These are phyloP conservation scores for Morphnarchus princeps DNA, from an alignment of 2,113 vertebrate species.

Conservation along the genomic window DNA sequence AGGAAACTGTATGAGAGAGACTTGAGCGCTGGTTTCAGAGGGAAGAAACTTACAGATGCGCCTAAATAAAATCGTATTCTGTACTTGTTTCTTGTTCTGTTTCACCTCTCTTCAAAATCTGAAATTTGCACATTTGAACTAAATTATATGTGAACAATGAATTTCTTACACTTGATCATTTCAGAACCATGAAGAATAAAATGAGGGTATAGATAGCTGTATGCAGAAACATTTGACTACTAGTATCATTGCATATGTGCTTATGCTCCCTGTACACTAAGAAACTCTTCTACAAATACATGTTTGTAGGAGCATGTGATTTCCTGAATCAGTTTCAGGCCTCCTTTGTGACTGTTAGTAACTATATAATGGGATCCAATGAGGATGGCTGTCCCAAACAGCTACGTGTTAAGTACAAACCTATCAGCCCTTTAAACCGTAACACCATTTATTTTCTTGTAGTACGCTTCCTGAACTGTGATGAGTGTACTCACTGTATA, in stretches of 20 bases:
- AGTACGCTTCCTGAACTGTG: not conserved
- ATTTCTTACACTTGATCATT: not conserved
- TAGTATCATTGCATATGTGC: not conserved
- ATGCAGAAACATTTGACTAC: not conserved
- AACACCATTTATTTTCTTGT: not conserved
- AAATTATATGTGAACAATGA: not conserved
- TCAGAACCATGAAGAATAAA: not conserved
- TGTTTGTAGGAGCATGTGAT: not conserved
- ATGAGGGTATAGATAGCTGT: not conserved
- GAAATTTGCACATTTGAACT: not conserved
- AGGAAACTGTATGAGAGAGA: not conserved
- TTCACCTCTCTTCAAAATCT: not conserved
- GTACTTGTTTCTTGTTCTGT: not conserved
- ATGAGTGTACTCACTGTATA: not conserved
- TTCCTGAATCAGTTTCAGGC: not conserved
- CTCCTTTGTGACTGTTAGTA: not conserved
- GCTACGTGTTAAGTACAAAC: not conserved
- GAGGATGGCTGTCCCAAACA: not conserved
- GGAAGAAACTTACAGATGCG: not conserved
- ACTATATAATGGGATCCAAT: accelerated
- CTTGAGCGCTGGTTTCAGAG: not conserved
- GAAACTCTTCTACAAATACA: not conserved
- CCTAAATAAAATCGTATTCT: not conserved
- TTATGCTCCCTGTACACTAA: not conserved
- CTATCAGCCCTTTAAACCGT: not conserved